Percentiles rank a stretch among this genome's conserved stretches.
Conservation (phyloP, 2,113 vertebrate genomes). For the Carlito syrichta region DNA sequence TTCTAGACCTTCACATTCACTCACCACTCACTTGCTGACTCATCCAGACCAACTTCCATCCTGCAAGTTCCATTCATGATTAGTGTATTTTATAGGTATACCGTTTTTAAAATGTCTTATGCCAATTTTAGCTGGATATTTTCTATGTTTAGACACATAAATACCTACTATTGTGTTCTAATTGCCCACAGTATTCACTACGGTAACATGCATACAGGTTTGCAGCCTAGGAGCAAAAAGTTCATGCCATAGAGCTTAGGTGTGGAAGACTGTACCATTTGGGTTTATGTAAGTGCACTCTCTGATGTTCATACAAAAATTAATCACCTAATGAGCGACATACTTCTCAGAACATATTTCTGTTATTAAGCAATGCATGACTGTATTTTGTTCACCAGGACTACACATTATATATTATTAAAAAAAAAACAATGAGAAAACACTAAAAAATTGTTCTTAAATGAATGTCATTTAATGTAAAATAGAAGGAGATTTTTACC, state of each 20-base stretch:
- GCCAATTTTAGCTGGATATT: background rate
- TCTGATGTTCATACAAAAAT: background rate
- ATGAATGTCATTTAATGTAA: background rate
- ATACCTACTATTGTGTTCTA: background rate
- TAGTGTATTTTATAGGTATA: background rate
- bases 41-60: background rate
- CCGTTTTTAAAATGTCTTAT: background rate
- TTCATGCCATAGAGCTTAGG: too few species aligned
- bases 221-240: too few species aligned
- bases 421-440: background rate
- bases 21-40: background rate
- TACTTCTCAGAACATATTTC: background rate
- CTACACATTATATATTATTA: background rate
- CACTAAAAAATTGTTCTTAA: background rate
- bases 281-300: background rate
- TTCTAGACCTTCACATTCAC: background rate
- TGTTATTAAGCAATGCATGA: background rate
- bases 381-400: background rate
- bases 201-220: background rate
- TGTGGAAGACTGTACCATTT: background rate
- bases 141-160: background rate
- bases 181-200: background rate
- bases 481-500: background rate
- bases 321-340: background rate
- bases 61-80: background rate